Percentiles rank a stretch among this genome's conserved stretches.
These are phyloP conservation scores for Phocoena sinus DNA, from an alignment of 2,113 vertebrate genomes.

Conservation along the genomic window DNA sequence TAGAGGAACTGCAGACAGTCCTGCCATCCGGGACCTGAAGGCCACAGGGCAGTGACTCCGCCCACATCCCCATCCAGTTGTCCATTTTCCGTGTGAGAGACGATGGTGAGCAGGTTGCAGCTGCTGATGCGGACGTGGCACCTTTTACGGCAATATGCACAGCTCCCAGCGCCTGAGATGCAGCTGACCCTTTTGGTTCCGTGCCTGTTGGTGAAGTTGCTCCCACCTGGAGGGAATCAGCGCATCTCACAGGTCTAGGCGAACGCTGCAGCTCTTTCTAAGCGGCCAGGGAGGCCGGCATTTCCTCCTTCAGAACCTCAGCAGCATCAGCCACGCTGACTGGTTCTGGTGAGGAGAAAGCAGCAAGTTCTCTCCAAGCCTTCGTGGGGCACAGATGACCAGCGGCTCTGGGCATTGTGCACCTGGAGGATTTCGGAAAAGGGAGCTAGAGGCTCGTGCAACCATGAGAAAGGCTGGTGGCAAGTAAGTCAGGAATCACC, in stretches of 20 bases:
- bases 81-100: neutral
- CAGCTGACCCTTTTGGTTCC: neutral
- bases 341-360: neutral
- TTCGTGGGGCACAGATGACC: neutral
- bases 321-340: accelerated
- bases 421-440: neutral
- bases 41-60: accelerated
- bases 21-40: accelerated
- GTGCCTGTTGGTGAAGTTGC: neutral
- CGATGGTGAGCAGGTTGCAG: accelerated
- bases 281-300: neutral
- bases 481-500: neutral
- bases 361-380: no score
- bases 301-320: neutral
- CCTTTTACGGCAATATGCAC: accelerated
- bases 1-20: neutral
- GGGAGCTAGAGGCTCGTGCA: accelerated
- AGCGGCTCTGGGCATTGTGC: neutral
- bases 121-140: accelerated
- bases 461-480: accelerated
- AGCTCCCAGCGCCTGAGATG: neutral
- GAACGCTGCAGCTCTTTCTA: neutral
- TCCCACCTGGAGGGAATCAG: neutral
- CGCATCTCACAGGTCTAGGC: neutral
- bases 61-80: neutral